Conservation (phyloP, 2,888 invertebrate species). For the Terebella lapidaria region DNA sequence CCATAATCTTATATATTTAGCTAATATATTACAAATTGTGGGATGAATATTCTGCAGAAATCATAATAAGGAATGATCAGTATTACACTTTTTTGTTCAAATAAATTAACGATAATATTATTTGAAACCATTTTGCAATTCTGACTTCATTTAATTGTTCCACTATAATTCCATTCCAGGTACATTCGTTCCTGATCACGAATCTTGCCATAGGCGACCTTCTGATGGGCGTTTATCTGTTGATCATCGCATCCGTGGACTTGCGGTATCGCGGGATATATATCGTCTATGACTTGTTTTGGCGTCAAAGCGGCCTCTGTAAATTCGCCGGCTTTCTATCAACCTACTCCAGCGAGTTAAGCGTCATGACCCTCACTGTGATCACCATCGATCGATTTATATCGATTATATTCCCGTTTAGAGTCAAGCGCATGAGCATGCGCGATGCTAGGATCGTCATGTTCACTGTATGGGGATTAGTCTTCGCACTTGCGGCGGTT, state of each 20-base stretch:
- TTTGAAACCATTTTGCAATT: too few relatives aligned
- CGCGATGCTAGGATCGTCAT: slow-evolving; percentile 39
- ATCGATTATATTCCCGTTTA: slow-evolving; percentile 51
- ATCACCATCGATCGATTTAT: slow-evolving; percentile 54
- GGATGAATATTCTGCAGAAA: too few relatives aligned
- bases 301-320: slow-evolving; percentile 43
- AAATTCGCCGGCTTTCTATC: slow-evolving; percentile 47
- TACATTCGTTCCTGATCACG: slow-evolving; percentile 53
- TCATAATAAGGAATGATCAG: too few relatives aligned
- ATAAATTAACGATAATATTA: too few relatives aligned
- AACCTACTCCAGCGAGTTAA: slow-evolving; percentile 53
- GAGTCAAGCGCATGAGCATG: slow-evolving; percentile 34
- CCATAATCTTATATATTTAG: too few relatives aligned
- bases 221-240: slow-evolving; percentile 47
- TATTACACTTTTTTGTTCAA: too few relatives aligned
- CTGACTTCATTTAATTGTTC: too few relatives aligned
- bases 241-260: slow-evolving; percentile 48
- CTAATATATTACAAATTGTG: too few relatives aligned
- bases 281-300: slow-evolving; percentile 39
- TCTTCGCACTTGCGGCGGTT: slow-evolving; percentile 33
- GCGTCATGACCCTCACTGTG: slow-evolving; percentile 53
- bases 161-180: slow-evolving; percentile 40
- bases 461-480: slow-evolving; percentile 38
- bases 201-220: slow-evolving; percentile 47
- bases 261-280: slow-evolving; percentile 54